A percentile compares a stretch with the other conserved stretches of the same genome.
Evolutionary conservation across 1,140 invertebrate genomes (phyloP).

Genomic region (Chymomyza costata): DNA sequence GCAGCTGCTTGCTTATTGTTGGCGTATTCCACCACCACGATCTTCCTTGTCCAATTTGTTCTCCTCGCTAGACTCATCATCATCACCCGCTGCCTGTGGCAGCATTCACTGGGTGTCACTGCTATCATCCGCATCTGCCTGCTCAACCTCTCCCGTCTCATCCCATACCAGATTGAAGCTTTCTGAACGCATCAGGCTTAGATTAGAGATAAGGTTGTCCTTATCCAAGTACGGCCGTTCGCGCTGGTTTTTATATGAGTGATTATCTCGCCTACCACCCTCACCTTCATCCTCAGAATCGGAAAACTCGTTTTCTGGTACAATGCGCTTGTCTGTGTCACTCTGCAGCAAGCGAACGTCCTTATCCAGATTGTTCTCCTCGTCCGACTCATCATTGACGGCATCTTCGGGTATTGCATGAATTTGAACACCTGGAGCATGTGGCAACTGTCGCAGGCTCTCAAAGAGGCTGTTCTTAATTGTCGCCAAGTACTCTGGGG

Average conservation of each 20-base stretch:
- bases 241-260: slow-evolving; percentile 81
- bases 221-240: slow-evolving; percentile 87
- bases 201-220: too few relatives aligned
- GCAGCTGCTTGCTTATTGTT: too few relatives aligned
- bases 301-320: slow-evolving; percentile 95
- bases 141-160: slow-evolving; percentile 48
- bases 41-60: too few relatives aligned
- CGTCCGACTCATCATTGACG: slow-evolving; percentile 88
- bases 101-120: too few relatives aligned
- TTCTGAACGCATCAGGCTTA: slow-evolving; percentile 77
- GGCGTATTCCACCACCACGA: too few relatives aligned
- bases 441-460: slow-evolving; percentile 96
- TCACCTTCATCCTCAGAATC: slow-evolving; percentile 95
- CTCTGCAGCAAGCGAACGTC: slow-evolving; percentile 92
- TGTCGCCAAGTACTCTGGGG: slow-evolving; percentile 96
- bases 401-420: slow-evolving; percentile 93
- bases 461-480: slow-evolving; percentile 97
- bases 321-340: slow-evolving; percentile 92
- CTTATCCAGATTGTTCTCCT: slow-evolving; percentile 89
- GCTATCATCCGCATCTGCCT: too few relatives aligned
- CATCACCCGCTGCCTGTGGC: too few relatives aligned
- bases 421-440: slow-evolving; percentile 98
- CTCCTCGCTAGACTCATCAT: too few relatives aligned
- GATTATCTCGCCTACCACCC: slow-evolving; percentile 85
- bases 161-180: slow-evolving; percentile 75